These are phyloP conservation scores for Choristoneura fumiferana DNA, from an alignment of 1,140 invertebrate genomes.

Conservation along the genomic window DNA sequence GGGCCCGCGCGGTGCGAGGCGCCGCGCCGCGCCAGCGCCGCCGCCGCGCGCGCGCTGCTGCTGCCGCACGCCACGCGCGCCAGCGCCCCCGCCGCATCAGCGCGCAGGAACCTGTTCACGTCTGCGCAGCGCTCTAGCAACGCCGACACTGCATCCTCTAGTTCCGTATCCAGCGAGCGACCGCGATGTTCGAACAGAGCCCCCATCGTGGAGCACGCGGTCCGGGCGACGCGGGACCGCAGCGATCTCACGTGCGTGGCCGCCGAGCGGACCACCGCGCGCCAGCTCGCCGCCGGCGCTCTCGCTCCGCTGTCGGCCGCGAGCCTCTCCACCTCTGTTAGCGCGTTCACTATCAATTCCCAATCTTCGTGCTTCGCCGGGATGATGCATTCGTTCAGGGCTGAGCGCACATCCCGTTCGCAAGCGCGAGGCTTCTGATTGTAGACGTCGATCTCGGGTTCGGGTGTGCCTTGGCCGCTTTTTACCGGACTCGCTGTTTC, in stretches of 20 bases:
- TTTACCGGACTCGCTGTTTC: slow-evolving; percentile 28
- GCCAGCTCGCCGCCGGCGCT: slow-evolving; percentile 80
- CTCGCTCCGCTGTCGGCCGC: slow-evolving; percentile 85
- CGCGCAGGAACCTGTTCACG: slow-evolving; percentile 94
- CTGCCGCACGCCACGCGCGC: slow-evolving; percentile 87
- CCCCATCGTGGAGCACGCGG: slow-evolving; percentile 88
- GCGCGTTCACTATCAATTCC: slow-evolving; percentile 90
- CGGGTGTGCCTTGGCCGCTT: slow-evolving; percentile 39
- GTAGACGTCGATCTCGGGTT: slow-evolving; percentile 30
- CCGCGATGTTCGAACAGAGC: slow-evolving; percentile 87
- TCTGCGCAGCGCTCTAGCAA: slow-evolving; percentile 93
- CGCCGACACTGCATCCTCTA: slow-evolving; percentile 90
- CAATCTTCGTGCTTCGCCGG: slow-evolving; percentile 83
- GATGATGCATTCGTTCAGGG: slow-evolving; percentile 59
- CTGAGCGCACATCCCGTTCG: slow-evolving; percentile 58
- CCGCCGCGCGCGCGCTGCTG: slow-evolving; percentile 65
- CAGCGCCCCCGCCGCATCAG: slow-evolving; percentile 91
- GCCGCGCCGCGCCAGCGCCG: slow-evolving; percentile 77
- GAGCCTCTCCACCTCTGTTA: slow-evolving; percentile 86
- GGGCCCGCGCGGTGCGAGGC: slow-evolving; percentile 91
- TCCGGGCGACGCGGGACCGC: slow-evolving; percentile 92
- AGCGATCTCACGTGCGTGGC: slow-evolving; percentile 91
- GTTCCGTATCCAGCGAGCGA: slow-evolving; percentile 89
- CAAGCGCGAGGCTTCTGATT: slow-evolving; percentile 23
- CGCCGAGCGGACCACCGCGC: slow-evolving; percentile 82